Evolutionary conservation across 92 coral and sea anemone genomes (phyloP).

Genomic region (Phenganax subtilis): DNA sequence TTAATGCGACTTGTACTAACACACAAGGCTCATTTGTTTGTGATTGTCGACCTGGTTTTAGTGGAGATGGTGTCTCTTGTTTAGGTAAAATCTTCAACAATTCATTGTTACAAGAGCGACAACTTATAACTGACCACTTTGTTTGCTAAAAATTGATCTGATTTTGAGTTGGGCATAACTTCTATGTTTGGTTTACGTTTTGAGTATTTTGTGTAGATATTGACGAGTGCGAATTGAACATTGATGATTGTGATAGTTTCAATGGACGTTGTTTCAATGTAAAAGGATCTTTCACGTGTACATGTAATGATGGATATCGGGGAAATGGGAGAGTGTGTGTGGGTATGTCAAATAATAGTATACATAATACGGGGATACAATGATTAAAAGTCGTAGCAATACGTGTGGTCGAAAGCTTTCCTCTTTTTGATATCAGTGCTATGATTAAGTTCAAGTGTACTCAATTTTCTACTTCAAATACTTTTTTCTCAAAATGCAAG

Average conservation of each 20-base stretch:
- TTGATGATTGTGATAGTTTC: background rate
- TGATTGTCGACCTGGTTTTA: background rate
- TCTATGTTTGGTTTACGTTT: no score
- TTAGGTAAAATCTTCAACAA: background rate
- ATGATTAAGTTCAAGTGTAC: no score
- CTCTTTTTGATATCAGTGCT: no score
- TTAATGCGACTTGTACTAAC: background rate
- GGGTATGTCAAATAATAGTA: background rate
- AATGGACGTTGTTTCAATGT: conserved; percentile 19
- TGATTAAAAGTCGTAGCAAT: background rate
- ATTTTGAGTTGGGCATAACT: no score
- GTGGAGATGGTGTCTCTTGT: background rate
- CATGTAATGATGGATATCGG: conserved; percentile 16
- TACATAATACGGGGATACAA: background rate
- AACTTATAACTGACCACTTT: no score
- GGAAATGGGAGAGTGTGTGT: conserved; percentile 8
- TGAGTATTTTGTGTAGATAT: background rate
- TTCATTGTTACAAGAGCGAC: no score
- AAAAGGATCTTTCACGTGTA: conserved; percentile 18
- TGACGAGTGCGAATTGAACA: conserved; percentile 11
- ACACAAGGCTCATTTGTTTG: background rate
- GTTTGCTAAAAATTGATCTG: no score
- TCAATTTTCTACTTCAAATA: no score
- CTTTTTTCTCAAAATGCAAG: no score
- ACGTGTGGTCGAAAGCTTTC: no score